Percentiles rank a stretch among this genome's conserved stretches.
phyloP scores from a whole-genome alignment of 2,797 vertebrate species.

The Chelidonichthys spinosus region DNA sequence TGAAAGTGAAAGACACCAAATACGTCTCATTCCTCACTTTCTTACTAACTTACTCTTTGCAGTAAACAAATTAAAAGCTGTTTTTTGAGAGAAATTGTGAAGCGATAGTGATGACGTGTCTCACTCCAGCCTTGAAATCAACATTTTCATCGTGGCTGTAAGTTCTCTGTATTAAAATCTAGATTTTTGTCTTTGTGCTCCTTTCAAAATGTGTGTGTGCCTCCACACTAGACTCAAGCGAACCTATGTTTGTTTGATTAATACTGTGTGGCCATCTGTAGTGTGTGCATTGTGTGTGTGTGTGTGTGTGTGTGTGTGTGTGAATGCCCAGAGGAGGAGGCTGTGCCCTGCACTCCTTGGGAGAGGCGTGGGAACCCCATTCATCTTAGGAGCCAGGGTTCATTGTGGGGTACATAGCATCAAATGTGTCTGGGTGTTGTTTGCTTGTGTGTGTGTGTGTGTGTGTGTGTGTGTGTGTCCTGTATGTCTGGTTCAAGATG shows the following conservation, averaged over 20 bases:
- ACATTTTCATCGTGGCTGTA: constrained; percentile 11
- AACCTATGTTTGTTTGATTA: constrained; percentile 68
- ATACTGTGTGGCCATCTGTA: constrained; percentile 66
- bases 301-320: constrained; percentile 42
- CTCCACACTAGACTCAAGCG: constrained; percentile 43
- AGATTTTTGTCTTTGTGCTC: constrained; percentile 17
- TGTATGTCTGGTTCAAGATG: constrained; percentile 23
- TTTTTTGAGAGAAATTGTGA: constrained; percentile 3
- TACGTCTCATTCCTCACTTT: constrained; percentile 8
- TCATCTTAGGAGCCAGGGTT: constrained; percentile 80
- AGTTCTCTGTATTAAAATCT: constrained; percentile 38
- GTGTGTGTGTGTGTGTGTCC: constrained; percentile 28
- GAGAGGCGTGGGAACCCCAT: constrained; percentile 87
- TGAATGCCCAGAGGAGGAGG: constrained; percentile 75
- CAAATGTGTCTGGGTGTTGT: constrained; percentile 79
- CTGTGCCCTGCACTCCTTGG: constrained; percentile 81
- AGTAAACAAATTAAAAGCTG: constrained; percentile 34
- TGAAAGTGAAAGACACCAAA: constrained; percentile 35
- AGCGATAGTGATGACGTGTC: not conserved
- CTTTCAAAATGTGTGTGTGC: constrained; percentile 45
- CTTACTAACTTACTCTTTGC: constrained; percentile 28
- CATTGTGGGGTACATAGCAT: constrained; percentile 83
- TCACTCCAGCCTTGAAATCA: constrained; percentile 15
- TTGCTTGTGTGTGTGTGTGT: constrained; percentile 46
- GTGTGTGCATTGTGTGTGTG: constrained; percentile 59